Conservation (phyloP, 1,140 invertebrate genomes). For the Drosophila miranda region DNA sequence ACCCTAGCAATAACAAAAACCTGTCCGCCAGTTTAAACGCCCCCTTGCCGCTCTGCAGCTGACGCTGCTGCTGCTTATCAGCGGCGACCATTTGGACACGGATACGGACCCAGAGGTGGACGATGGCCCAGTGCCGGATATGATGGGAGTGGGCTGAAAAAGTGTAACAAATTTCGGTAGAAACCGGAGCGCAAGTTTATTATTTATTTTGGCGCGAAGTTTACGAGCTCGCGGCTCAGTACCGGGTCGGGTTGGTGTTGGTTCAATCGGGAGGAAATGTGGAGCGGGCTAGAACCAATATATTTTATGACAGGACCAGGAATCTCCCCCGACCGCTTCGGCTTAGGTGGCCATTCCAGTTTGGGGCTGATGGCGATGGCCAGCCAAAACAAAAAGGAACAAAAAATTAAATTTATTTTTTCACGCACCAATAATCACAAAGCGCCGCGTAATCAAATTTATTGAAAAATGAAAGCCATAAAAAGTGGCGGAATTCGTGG, state of each 20-base stretch:
- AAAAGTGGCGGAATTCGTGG: conserved; percentile 58
- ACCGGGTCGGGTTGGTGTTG: background rate
- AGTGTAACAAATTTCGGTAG: conserved; percentile 50
- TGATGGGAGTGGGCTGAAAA: conserved; percentile 30
- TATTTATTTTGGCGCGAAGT: conserved; percentile 78
- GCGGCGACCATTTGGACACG: conserved; percentile 49
- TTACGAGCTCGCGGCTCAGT: conserved; percentile 61
- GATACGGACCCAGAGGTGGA: conserved; percentile 44
- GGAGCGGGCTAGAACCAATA: conserved; percentile 35
- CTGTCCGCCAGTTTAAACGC: conserved; percentile 26
- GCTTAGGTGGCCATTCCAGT: conserved; percentile 48
- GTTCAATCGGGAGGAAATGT: background rate
- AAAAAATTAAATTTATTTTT: conserved; percentile 77
- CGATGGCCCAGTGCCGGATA: conserved; percentile 12
- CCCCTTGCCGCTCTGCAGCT: background rate
- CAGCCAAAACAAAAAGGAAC: conserved; percentile 3
- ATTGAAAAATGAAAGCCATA: conserved; percentile 78
- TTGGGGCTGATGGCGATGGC: background rate
- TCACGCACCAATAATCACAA: conserved; percentile 80
- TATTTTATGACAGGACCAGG: conserved; percentile 63
- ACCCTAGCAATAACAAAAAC: conserved; percentile 16
- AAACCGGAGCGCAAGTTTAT: conserved; percentile 63
- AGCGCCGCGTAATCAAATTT: conserved; percentile 80
- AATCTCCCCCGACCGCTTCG: background rate
- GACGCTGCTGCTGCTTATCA: conserved; percentile 46